phyloP scores from a whole-genome alignment of 1,140 invertebrate genomes.

The Atta cephalotes region DNA sequence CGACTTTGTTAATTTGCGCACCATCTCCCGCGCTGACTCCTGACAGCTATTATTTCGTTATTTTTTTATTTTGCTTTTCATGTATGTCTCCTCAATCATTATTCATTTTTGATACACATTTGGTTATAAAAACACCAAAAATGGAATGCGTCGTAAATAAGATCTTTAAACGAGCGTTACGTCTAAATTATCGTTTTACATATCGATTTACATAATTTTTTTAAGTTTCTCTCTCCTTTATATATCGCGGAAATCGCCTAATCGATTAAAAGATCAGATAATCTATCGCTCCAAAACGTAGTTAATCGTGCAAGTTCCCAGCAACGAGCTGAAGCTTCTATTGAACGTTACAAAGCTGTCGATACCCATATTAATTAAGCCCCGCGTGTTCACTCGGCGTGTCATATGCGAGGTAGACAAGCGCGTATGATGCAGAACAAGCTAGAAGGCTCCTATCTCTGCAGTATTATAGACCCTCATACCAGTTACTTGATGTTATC shows the following conservation, averaged over 20 bases:
- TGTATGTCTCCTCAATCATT: neutral
- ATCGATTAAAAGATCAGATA: slow-evolving; percentile 19
- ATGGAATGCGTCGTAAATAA: neutral
- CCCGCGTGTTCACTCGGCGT: slow-evolving; percentile 52
- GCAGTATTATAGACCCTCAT: slow-evolving; percentile 63
- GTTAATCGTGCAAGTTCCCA: slow-evolving; percentile 45
- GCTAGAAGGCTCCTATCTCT: slow-evolving; percentile 46
- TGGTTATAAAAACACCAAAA: neutral
- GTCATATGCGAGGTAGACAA: slow-evolving; percentile 66
- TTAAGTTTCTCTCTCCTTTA: neutral
- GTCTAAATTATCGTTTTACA: neutral
- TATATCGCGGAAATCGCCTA: neutral
- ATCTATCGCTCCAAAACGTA: slow-evolving; percentile 19
- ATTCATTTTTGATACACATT: neutral
- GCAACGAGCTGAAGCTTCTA: slow-evolving; percentile 11
- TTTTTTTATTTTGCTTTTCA: too few species aligned
- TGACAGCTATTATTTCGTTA: too few species aligned
- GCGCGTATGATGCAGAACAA: slow-evolving; percentile 59
- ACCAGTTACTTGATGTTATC: slow-evolving; percentile 69
- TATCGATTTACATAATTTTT: neutral
- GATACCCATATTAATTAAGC: slow-evolving; percentile 71
- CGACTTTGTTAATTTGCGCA: too few species aligned
- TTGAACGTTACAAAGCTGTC: slow-evolving; percentile 53
- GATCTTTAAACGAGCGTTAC: neutral
- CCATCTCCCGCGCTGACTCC: too few species aligned